Evolutionary conservation across 1,140 invertebrate genomes (phyloP).

Genomic region (Bathynomus jamesi): DNA sequence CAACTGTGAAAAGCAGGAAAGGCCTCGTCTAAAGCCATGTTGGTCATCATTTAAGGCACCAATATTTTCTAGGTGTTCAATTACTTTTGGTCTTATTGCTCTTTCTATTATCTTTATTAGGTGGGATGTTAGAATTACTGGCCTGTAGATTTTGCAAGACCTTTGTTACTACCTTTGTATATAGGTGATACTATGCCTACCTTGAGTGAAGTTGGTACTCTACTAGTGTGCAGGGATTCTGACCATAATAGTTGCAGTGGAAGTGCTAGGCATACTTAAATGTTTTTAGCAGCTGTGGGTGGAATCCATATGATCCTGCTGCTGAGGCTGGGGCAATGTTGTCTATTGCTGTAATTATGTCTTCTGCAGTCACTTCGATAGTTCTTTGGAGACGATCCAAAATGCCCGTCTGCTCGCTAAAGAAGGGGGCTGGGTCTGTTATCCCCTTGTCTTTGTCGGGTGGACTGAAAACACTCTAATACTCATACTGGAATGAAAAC

Average conservation of each 20-base stretch:
- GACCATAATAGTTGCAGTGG: no score
- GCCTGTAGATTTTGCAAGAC: neutral
- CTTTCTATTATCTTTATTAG: no score
- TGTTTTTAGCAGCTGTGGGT: conserved; percentile 9
- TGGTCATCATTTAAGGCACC: no score
- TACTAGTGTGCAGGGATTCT: no score
- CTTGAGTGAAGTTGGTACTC: no score
- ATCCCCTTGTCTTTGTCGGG: neutral
- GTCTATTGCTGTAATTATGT: conserved; percentile 13
- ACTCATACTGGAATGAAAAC: conserved; percentile 3
- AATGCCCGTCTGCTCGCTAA: neutral
- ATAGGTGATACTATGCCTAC: no score
- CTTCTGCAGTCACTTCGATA: conserved; percentile 4
- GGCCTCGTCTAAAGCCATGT: no score
- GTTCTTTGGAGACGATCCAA: neutral
- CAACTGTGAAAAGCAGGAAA: no score
- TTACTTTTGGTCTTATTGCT: no score
- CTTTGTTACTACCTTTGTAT: neutral
- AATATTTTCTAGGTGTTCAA: no score
- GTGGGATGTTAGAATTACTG: no score
- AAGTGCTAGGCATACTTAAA: neutral
- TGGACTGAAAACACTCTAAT: conserved; percentile 7
- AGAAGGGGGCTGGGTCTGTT: conserved; percentile 4
- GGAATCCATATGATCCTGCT: conserved; percentile 12
- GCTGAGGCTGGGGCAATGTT: conserved; percentile 12